Evolutionary conservation across 1,140 invertebrate species (phyloP).

Genomic region (Brachionus sp.): DNA sequence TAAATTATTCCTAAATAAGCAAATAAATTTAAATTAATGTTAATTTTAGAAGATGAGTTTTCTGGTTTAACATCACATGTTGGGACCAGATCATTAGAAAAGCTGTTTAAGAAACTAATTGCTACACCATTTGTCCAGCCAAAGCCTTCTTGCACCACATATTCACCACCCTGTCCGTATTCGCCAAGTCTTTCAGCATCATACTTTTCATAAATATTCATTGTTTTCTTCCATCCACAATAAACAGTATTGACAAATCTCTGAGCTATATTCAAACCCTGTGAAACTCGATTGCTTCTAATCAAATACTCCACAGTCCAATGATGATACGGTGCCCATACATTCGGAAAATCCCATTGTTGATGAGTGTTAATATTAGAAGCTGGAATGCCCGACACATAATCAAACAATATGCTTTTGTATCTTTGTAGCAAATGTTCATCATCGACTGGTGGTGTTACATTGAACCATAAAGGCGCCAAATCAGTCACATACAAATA

Average conservation of each 20-base stretch:
- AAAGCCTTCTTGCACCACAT: conserved; percentile 80
- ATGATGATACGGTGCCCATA: conserved; percentile 81
- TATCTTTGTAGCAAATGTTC: background rate
- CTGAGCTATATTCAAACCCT: conserved; percentile 65
- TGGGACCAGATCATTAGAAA: background rate
- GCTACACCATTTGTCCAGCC: conserved; percentile 89
- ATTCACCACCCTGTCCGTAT: conserved; percentile 82
- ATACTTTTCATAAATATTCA: conserved; percentile 86
- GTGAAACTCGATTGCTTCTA: background rate
- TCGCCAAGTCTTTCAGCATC: conserved; percentile 67
- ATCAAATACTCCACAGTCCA: conserved; percentile 66
- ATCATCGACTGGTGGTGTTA: conserved; percentile 59
- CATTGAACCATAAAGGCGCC: conserved; percentile 70
- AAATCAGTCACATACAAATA: conserved; percentile 78
- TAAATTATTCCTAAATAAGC: too few species aligned
- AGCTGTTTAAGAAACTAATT: conserved; percentile 67
- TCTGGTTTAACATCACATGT: background rate
- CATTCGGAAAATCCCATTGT: conserved; percentile 92
- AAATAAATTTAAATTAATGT: background rate
- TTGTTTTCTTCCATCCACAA: conserved; percentile 70
- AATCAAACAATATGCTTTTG: conserved; percentile 7
- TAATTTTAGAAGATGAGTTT: background rate
- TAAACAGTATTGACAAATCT: conserved; percentile 79
- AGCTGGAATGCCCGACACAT: conserved; percentile 68
- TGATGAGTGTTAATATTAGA: conserved; percentile 75